Percentiles rank a stretch among this genome's conserved stretches.
These are phyloP conservation scores for Heliconius sara DNA, from an alignment of 2,888 invertebrate genomes.

Conservation along the genomic window DNA sequence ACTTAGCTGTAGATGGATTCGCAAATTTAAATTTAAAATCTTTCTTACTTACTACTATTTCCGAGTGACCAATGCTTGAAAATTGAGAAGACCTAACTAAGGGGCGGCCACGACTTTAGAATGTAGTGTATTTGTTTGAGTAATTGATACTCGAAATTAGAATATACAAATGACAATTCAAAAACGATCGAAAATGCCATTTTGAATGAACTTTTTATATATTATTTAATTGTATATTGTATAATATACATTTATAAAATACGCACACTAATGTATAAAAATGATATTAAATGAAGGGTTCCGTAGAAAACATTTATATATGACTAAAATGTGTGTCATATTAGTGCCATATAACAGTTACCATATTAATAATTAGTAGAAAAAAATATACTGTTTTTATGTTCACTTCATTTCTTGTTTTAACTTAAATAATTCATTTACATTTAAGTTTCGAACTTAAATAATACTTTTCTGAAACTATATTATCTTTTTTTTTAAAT, in stretches of 20 bases:
- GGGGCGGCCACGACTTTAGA: neutral
- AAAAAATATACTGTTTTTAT: neutral
- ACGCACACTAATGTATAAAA: neutral
- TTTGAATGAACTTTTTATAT: neutral
- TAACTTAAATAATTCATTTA: too few relatives aligned
- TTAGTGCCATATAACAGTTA: conserved; percentile 25
- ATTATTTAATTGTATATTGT: neutral
- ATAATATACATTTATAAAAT: conserved; percentile 5
- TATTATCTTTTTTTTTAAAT: neutral
- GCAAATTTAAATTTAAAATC: too few relatives aligned
- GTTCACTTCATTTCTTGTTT: neutral
- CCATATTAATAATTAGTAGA: neutral
- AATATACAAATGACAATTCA: neutral
- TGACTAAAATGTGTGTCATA: neutral
- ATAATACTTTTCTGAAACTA: neutral
- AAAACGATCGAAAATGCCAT: neutral
- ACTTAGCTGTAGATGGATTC: neutral
- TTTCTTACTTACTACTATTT: neutral
- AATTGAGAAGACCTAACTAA: neutral
- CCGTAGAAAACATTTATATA: neutral
- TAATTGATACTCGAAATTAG: too few relatives aligned
- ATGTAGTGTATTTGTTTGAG: neutral
- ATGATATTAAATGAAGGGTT: conserved; percentile 7
- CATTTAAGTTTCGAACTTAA: neutral
- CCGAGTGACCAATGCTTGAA: neutral